Evolutionary conservation across 2,797 vertebrate genomes (phyloP), one percentile per base, ranked within the genome.

Genomic region (Oophaga sylvatica): DNA sequence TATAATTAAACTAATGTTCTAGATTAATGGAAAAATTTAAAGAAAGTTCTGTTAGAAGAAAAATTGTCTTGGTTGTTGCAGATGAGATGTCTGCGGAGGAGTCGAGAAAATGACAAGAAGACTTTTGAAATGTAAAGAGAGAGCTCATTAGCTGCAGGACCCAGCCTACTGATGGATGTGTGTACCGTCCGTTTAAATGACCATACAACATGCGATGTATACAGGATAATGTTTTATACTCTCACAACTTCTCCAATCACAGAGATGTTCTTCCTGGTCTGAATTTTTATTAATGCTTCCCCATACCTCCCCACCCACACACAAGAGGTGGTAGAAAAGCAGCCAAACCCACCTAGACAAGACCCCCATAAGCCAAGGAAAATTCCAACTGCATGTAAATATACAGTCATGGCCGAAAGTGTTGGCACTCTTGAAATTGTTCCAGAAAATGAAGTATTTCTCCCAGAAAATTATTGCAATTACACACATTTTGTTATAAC

Each of bases 21-120:
- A 56, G 45, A 57, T 79, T 79, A 79, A 59, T 79, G 77, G 26
- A 57, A 78, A 78, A 78, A n/a, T 78, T 78, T 78, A 57, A 57
- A n/a, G n/a, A 59, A 79, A 79, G 26, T 57, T 29, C 8, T 78
- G 76, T 53, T 17, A 0, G 26, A 77, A 78, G 41, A 20, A 29
- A 57, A 56, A 78, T 10, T 2, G 20, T 0, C 0, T 73, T 7
- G 7, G 35, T 8, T 53, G 11, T 13, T 15, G 22, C 20, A 20
- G 63, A 59, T 59, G 16, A 65, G 10, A 65, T 17, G 63, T 20
- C 19, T 77, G 48, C 15, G 22, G 53, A 78, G 53, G 76, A 59
- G 53, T 29, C 12, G 11, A 22, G 35, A 73, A 73, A 22, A 48
- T 12, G 8, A 73, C 8, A 45, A 73, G 70, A 45, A 73, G 2